phyloP scores from a whole-genome alignment of 35 echinoderm and acorn worm genomes.

The Lytechinus pictus region DNA sequence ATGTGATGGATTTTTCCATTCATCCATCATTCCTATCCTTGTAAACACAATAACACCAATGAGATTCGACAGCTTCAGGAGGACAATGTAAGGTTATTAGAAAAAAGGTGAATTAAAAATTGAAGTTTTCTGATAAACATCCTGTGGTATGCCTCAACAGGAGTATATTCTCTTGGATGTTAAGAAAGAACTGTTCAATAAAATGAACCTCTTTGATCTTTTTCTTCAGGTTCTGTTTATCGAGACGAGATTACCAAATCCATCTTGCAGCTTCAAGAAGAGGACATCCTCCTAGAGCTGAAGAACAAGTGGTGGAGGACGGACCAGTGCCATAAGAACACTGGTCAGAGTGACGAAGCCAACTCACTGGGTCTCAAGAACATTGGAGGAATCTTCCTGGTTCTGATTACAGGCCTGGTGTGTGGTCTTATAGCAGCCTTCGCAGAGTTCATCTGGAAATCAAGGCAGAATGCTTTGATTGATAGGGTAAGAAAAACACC shows the following conservation, averaged over 20 bases:
- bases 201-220: too few species aligned
- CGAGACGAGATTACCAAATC: conserved; percentile 92
- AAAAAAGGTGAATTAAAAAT: too few species aligned
- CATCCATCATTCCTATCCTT: too few species aligned
- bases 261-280: conserved; percentile 88
- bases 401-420: conserved; percentile 82
- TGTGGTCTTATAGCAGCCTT: conserved; percentile 85
- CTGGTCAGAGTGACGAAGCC: conserved; percentile 82
- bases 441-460: conserved; percentile 98
- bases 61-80: too few species aligned
- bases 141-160: too few species aligned
- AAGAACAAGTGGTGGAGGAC: conserved; percentile 96
- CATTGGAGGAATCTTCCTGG: conserved; percentile 98
- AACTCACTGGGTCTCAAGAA: conserved; percentile 92
- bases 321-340: conserved; percentile 68
- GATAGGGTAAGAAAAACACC: conserved; percentile 85
- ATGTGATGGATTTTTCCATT: too few species aligned
- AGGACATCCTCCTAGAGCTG: conserved; percentile 72
- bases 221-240: conserved; percentile 65
- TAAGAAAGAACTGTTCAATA: too few species aligned
- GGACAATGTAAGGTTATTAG: too few species aligned
- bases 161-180: too few species aligned
- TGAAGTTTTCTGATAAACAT: too few species aligned
- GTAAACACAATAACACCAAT: too few species aligned
- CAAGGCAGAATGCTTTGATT: conserved; percentile 95